Percentiles rank a stretch among this genome's conserved stretches.
Evolutionary conservation across 2,797 vertebrate species (phyloP).

Genomic region (Chloroceryle amazona): DNA sequence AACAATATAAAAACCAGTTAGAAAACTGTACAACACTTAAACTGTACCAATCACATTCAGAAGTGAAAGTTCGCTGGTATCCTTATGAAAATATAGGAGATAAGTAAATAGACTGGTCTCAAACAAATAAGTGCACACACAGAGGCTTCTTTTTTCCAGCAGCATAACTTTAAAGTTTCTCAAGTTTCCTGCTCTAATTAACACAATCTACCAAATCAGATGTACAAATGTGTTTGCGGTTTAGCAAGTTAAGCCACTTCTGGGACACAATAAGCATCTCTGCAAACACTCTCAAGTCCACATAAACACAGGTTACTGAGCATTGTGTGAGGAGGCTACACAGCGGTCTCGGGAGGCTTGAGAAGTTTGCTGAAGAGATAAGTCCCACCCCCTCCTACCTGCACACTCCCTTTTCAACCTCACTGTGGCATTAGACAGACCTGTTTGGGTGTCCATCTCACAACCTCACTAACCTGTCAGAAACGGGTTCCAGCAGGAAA

Average conservation of each 20-base stretch:
- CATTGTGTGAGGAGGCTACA: not conserved
- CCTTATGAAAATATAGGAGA: not conserved
- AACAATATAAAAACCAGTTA: not conserved
- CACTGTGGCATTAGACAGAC: not conserved
- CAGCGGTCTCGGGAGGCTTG: not conserved
- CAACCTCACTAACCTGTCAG: not conserved
- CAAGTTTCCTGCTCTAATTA: not conserved
- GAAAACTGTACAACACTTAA: not conserved
- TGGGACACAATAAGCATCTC: not conserved
- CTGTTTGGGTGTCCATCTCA: not conserved
- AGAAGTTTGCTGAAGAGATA: not conserved
- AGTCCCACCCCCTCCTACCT: not conserved
- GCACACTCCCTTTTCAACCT: not conserved
- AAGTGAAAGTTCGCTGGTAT: not conserved
- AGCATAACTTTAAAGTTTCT: not conserved
- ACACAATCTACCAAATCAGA: not conserved
- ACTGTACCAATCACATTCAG: not conserved
- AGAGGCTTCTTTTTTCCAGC: not conserved
- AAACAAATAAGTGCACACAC: not conserved
- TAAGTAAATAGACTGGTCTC: not conserved
- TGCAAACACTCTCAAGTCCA: not conserved
- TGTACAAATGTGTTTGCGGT: not conserved
- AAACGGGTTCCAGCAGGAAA: not conserved
- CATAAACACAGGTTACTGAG: not conserved
- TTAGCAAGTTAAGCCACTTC: not conserved